Base-by-base conservation (phyloP, 2,113 vertebrate genomes). In the Microtus richardsoni region DNA sequence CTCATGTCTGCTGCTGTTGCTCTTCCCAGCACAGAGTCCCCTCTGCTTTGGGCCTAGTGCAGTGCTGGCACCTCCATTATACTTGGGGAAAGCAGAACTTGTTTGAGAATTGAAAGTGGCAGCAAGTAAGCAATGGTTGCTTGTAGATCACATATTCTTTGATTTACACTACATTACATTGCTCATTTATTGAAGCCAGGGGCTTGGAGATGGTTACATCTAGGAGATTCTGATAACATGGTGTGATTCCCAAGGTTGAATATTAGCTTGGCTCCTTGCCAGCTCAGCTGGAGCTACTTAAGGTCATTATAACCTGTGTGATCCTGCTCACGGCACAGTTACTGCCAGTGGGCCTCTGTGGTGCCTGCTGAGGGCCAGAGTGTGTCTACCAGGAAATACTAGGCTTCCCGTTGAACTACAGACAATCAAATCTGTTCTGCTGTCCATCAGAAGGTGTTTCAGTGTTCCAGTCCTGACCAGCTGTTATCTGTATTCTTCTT, bases 281-380 rank as follows among this genome's bases (percentile, higher is more conserved):
- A 82, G 88, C 75, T 91, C 83, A 79, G 96, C 89, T 68, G 26
- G 94, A 87, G 58, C 93, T 14, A 12, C 52, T 93, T 82, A 66
- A 80, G 71, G 24, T 78, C 33, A 13, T 83, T 33, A 11, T 28
- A 39, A 80, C 62, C 39, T 87, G 91, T 94, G 54, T 49, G 82
- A 52, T 73, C 54, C 93, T 30, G 68, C 10, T 0, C 4, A 84
- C 10, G 17, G 73, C 77, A 16, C 39, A 73, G 91, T 26, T 7
- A 1, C 82, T 66, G 44, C 24, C 89, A 74, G 89, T 4, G 0
- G 88, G 62, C 14, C 47, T 49, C 91, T 58, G 30, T 52, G 33
- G 82, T 47, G 12, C 91, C 89, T 74, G 71, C 94, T 84, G 91
- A 49, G 62, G 8, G 80, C 36, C 58, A 44, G 6, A 7, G 39